Base-by-base conservation (phyloP, 1,140 invertebrate species). In the Geopemphigus sp. region DNA sequence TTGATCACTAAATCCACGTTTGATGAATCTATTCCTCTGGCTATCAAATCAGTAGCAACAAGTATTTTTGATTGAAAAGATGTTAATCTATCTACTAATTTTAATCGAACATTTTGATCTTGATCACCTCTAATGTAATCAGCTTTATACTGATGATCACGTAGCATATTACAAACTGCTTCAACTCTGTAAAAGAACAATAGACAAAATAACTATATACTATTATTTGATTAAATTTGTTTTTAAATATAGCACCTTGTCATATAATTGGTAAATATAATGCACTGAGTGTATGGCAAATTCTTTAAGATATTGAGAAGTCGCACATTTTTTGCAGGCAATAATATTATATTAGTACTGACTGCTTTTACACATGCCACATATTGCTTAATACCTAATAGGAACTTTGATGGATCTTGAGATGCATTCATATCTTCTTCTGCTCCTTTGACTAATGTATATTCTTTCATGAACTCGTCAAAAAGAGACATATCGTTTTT, bases 1-100 rank as follows among this genome's bases (percentile, higher is more conserved):
- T 98, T 98, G 14, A 99, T 90, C 1, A 99, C 92, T 59, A 99
- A 86, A 88, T 99, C 94, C 11, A 98, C 92, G 87, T 96, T 93
- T 74, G 93, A 90, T 14, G 92, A 92, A 88, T 99, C 97, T 82
- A 99, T 94, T 19, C 97, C 92, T 82, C 92, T 88, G 29, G 93
- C 90, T 73, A 91, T 91, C 83, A 98, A 87, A 89, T 98, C 95
- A 3, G 96, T 98, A n/a, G 95, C 92, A 59, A 98, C 87, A 47
- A 98, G 87, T 83, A 97, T 91, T 83, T 94, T 89, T 85, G 92
- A 87, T 83, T 81, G 57, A 66, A 78, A 78, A 26, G 64, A 47
- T 19, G 72, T 92, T 66, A 98, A 89, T 82, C 91, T 90, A 83
- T 91, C 87, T 53, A 97, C 89, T 4, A 90, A 91, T 83, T 90